Percentiles rank a stretch among this genome's conserved stretches.
Evolutionary conservation across 2,797 vertebrate species (phyloP).

Genomic region (Pelochelys cantorii): DNA sequence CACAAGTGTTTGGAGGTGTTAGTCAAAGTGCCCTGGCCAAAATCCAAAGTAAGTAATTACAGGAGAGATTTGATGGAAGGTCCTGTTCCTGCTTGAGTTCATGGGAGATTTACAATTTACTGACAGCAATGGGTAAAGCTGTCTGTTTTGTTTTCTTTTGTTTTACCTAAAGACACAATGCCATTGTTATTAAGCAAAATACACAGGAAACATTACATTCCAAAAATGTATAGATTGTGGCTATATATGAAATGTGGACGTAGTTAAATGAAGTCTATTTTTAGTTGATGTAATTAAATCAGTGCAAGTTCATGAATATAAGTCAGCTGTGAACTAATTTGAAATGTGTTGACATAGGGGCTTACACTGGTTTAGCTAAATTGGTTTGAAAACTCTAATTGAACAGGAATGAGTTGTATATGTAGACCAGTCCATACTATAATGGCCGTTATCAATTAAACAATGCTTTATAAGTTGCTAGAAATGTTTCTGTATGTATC

Average conservation of each 20-base stretch:
- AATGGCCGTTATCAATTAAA: conserved; percentile 13
- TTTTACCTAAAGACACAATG: conserved; percentile 44
- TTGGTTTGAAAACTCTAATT: conserved; percentile 38
- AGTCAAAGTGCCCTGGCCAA: conserved; percentile 22
- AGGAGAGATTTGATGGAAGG: neutral
- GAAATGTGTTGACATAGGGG: neutral
- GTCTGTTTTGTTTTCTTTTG: neutral
- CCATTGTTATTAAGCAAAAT: conserved; percentile 71
- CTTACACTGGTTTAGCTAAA: conserved; percentile 49
- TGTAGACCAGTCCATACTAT: conserved; percentile 22
- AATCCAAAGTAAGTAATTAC: conserved; percentile 39
- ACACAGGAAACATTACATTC: conserved; percentile 57
- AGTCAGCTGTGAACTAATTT: conserved; percentile 34
- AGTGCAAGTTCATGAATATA: neutral
- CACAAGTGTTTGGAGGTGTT: conserved; percentile 40
- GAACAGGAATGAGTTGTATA: conserved; percentile 28
- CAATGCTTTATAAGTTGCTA: neutral
- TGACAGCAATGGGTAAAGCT: conserved; percentile 52
- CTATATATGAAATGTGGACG: conserved; percentile 48
- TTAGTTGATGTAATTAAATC: conserved; percentile 14
- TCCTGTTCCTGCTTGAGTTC: conserved; percentile 28
- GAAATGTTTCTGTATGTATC: conserved; percentile 46
- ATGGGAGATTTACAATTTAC: conserved; percentile 35
- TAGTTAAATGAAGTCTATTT: conserved; percentile 52
- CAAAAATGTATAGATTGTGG: conserved; percentile 33